Percentiles rank a stretch among this genome's conserved stretches.
These are phyloP conservation scores for Aspidiotus rigidus DNA, from an alignment of 2,888 invertebrate species.

Conservation along the genomic window DNA sequence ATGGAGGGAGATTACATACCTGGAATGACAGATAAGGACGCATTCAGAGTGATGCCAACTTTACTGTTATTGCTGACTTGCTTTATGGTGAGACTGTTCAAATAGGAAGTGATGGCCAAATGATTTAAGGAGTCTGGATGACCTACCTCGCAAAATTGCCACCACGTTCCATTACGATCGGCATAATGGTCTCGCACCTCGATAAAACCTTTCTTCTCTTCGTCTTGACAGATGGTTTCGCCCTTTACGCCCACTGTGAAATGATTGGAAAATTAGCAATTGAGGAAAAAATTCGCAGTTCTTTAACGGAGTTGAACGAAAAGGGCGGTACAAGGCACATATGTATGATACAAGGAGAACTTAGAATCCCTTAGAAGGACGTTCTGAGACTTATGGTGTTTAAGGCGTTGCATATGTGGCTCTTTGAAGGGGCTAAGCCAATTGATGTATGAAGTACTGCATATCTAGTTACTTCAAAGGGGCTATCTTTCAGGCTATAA, in stretches of 20 bases:
- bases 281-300: too few species aligned
- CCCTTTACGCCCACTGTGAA: constrained; percentile 34
- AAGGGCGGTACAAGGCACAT: too few species aligned
- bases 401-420: too few species aligned
- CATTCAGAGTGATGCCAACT: constrained; percentile 19
- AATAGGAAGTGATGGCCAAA: constrained; percentile 56
- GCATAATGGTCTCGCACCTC: constrained; percentile 59
- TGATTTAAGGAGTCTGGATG: constrained; percentile 42
- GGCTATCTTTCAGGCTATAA: too few species aligned
- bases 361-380: too few species aligned
- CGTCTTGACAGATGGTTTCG: constrained; percentile 32
- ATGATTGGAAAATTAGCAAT: too few species aligned
- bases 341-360: too few species aligned
- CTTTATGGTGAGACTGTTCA: constrained; percentile 52
- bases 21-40: constrained; percentile 25
- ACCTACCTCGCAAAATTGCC: constrained; percentile 53
- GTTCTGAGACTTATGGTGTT: too few species aligned
- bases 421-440: too few species aligned
- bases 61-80: constrained; percentile 22
- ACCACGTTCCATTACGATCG: constrained; percentile 57
- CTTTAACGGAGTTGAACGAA: too few species aligned
- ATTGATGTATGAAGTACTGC: too few species aligned
- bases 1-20: constrained; percentile 13
- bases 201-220: constrained; percentile 46
- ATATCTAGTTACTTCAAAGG: too few species aligned